These are phyloP conservation scores for Scomber colias DNA, from an alignment of 2,113 vertebrate species.

Conservation along the genomic window DNA sequence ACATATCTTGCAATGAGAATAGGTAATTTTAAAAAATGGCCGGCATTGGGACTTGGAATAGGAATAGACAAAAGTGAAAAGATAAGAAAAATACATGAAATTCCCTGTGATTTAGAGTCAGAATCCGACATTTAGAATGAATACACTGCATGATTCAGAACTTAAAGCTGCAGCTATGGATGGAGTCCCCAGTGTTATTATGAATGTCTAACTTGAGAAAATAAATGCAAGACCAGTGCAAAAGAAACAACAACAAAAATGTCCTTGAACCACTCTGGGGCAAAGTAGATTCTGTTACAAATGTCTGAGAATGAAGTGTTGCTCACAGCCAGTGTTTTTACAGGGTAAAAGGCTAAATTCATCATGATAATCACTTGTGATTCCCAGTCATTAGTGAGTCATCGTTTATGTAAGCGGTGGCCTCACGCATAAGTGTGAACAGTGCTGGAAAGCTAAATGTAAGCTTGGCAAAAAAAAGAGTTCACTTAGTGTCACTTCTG, in stretches of 20 bases:
- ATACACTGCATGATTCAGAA: neutral
- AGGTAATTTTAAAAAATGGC: neutral
- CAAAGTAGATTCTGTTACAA: conserved; percentile 30
- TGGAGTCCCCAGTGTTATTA: neutral
- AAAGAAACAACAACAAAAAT: neutral
- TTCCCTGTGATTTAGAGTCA: neutral
- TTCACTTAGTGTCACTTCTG: conserved; percentile 39
- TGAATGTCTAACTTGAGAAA: neutral
- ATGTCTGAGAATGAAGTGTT: conserved; percentile 44
- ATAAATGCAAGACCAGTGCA: neutral
- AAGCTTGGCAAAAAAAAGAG: conserved; percentile 19
- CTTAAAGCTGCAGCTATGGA: neutral
- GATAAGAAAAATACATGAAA: too few relatives aligned
- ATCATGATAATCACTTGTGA: conserved; percentile 76
- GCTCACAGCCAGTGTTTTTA: conserved; percentile 43
- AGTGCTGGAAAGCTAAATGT: conserved; percentile 19
- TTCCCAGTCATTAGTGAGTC: conserved; percentile 69
- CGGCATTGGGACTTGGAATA: neutral
- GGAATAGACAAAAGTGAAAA: neutral
- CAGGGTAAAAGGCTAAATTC: conserved; percentile 64
- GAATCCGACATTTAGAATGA: neutral
- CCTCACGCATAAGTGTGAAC: conserved; percentile 52
- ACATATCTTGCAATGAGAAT: neutral
- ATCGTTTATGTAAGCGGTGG: conserved; percentile 68
- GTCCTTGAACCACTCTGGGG: neutral